Base-by-base conservation (phyloP, 2,888 invertebrate genomes). In the Tanytarsus gracilentus region DNA sequence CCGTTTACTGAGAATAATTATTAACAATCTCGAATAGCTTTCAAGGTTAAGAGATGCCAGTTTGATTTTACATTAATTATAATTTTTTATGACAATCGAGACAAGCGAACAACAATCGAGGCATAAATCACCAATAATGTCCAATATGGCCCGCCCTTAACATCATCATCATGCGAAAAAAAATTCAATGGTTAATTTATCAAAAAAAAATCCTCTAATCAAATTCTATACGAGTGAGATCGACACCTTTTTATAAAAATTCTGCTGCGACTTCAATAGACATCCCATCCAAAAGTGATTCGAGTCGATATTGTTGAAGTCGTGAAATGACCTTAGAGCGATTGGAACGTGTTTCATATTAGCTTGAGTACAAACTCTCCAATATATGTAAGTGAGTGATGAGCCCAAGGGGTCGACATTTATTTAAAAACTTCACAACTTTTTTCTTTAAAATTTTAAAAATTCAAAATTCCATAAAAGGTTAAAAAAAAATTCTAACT, bases 81-180 rank as follows among this genome's bases (percentile, higher is more conserved):
- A 51, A 51, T 30, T 51, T 18, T 14, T 7, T 21, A 18, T 48
- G n/a, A 25, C 18, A 39, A 29, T 58, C 48, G 27, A 30, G 51
- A 51, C 40, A 55, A 26, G 30, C 21, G 4, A 4, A 2, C 39
- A 55, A 55, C 55, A 55, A 55, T 55, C 25, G n/a, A 40, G 58
- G 48, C 44, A 58, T 58, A 44, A 58, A 58, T 58, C 58, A 58
- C 29, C 27, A 27, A 58, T 58, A 29, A 58, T 27, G 29, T 58
- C 40, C 40, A 16, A 33, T 6, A 21, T 21, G 11, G 7, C 33
- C 8, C 14, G n/a, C n/a, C 14, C 23, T 33, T 55, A 26, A 23
- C 53, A 53, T 33, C 53, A 39, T 39, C 27, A 25, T 39, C 25
- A 36, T 44, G 18, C 21, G 44, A 44, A 44, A n/a, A n/a, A n/a